Conservation (phyloP, 1,140 invertebrate species). For the Drosophila willistoni region DNA sequence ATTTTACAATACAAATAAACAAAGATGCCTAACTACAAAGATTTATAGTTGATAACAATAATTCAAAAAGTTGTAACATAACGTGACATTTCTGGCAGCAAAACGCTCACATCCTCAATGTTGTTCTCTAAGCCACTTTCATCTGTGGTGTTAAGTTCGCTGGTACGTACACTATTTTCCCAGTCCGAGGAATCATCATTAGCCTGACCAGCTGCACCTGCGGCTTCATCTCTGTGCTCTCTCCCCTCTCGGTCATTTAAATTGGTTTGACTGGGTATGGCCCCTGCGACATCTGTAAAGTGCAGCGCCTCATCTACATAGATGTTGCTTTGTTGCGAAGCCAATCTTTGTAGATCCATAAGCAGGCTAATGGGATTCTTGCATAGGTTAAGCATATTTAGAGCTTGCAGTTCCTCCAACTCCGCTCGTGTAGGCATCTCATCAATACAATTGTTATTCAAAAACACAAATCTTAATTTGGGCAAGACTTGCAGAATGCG, state of each 20-base stretch:
- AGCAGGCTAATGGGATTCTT: conserved; percentile 84
- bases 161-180: conserved; percentile 86
- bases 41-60: conserved; percentile 25
- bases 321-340: conserved; percentile 52
- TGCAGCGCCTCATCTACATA: conserved; percentile 53
- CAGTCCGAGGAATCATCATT: conserved; percentile 83
- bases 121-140: conserved; percentile 84
- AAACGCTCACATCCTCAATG: conserved; percentile 84
- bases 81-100: conserved; percentile 84
- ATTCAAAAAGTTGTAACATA: conserved; percentile 77
- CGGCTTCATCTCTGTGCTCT: not conserved
- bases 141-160: conserved; percentile 85
- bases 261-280: conserved; percentile 1
- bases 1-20: conserved; percentile 66
- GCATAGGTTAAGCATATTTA: conserved; percentile 84
- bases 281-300: not conserved
- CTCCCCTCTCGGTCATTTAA: conserved; percentile 15
- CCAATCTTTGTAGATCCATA: conserved; percentile 45
- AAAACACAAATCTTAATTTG: conserved; percentile 84
- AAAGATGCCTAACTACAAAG: conserved; percentile 42
- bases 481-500: conserved; percentile 83
- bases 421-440: conserved; percentile 61
- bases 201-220: not conserved
- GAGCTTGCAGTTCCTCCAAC: conserved; percentile 73
- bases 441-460: conserved; percentile 84